Conservation (phyloP, 35 echinoderm and acorn worm species). For the Apostichopus japonicus region DNA sequence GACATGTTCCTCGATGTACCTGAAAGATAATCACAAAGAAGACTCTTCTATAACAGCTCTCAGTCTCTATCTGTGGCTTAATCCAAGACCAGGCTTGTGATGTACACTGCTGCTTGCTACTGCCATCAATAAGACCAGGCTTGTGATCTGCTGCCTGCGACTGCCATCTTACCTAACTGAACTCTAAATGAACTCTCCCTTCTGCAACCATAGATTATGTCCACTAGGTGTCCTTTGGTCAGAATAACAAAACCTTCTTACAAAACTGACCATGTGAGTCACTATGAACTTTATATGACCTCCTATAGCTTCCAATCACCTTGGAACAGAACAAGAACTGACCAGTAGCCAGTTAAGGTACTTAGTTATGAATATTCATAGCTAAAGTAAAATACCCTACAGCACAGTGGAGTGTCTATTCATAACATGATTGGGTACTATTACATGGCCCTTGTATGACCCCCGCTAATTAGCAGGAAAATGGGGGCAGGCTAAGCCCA, state of each 20-base stretch:
- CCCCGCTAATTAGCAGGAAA: too few relatives aligned
- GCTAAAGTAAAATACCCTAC: too few relatives aligned
- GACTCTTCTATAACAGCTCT: background rate
- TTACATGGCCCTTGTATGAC: too few relatives aligned
- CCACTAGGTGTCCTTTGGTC: background rate
- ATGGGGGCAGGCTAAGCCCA: too few relatives aligned
- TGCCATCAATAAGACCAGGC: background rate
- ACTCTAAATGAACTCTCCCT: conserved; percentile 14
- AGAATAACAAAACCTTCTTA: background rate
- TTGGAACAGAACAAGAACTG: background rate
- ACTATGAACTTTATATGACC: conserved; percentile 27
- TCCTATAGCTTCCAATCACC: background rate
- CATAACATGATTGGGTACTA: too few relatives aligned
- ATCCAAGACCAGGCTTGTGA: background rate
- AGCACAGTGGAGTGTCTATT: too few relatives aligned
- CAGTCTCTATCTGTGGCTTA: too few relatives aligned
- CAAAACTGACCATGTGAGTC: conserved; percentile 48
- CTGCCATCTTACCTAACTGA: background rate
- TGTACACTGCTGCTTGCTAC: background rate
- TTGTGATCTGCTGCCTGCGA: background rate
- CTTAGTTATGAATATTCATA: background rate
- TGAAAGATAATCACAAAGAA: conserved; percentile 57
- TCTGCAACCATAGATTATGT: too few relatives aligned
- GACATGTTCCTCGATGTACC: conserved; percentile 99
- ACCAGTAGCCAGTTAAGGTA: background rate